These are phyloP conservation scores for Sphyrna mokarran DNA, from an alignment of 2,113 vertebrate species.

Conservation along the genomic window DNA sequence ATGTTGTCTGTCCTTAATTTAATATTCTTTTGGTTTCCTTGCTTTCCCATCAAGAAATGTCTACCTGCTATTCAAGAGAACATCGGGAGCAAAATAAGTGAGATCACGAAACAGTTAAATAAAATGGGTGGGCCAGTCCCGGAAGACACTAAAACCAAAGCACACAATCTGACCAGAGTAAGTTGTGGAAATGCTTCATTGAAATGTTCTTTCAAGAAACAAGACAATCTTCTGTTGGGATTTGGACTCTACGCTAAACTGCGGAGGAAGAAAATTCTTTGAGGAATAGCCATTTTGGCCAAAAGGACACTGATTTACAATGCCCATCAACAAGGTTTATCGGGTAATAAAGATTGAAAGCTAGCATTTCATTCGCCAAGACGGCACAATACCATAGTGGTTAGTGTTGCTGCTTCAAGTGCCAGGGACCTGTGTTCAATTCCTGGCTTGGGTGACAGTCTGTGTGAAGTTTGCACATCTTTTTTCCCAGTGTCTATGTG, in stretches of 20 bases:
- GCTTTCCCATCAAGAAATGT: constrained; percentile 48
- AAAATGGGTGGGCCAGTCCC: constrained; percentile 40
- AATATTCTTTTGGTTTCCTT: background rate
- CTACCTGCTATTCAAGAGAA: constrained; percentile 51
- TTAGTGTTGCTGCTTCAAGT: too few relatives aligned
- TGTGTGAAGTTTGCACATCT: too few relatives aligned
- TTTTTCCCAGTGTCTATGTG: too few relatives aligned
- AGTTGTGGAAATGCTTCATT: constrained; percentile 40
- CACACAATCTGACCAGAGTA: constrained; percentile 51
- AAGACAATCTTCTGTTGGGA: background rate
- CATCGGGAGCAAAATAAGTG: constrained; percentile 43
- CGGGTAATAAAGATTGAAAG: too few relatives aligned
- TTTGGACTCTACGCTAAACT: too few relatives aligned
- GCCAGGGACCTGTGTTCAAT: too few relatives aligned
- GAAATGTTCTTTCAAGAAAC: background rate
- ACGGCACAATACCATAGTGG: background rate
- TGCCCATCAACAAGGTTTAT: too few relatives aligned
- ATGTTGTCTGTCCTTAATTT: background rate
- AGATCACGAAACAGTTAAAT: constrained; percentile 42
- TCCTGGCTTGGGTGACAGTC: too few relatives aligned
- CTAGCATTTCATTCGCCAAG: too few relatives aligned
- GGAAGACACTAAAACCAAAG: constrained; percentile 39
- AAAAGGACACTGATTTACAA: too few relatives aligned
- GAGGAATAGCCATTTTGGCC: too few relatives aligned
- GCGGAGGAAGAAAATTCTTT: too few relatives aligned